A percentile compares a stretch with the other conserved stretches of the same genome.
These are phyloP conservation scores for Cygnus olor DNA, from an alignment of 2,797 vertebrate genomes.

Conservation along the genomic window DNA sequence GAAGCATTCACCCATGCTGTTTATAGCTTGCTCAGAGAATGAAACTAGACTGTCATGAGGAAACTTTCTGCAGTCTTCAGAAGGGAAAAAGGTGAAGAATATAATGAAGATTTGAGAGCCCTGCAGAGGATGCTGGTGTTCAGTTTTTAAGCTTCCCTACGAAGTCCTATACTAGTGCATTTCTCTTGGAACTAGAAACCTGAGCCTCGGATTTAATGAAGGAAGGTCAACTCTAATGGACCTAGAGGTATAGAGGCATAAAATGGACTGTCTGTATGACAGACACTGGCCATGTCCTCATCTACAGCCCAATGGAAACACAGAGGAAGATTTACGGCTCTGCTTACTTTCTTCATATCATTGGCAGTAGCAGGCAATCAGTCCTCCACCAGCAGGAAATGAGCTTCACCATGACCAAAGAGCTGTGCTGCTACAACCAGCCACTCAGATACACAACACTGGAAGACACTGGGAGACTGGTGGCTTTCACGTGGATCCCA, in stretches of 20 bases:
- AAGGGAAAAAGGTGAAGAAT: background rate
- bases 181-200: background rate
- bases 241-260: background rate
- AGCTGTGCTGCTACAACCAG: background rate
- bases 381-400: background rate
- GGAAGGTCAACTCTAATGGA: background rate
- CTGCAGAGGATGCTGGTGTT: background rate
- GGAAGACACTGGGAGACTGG: accelerated
- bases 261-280: background rate
- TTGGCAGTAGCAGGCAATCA: accelerated
- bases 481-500: too few species aligned
- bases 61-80: background rate
- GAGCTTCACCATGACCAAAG: accelerated
- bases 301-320: background rate
- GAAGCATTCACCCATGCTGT: background rate
- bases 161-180: background rate
- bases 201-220: background rate
- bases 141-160: background rate
- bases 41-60: background rate
- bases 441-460: accelerated
- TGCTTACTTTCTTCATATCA: background rate
- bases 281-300: background rate
- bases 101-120: accelerated
- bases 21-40: background rate
- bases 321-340: background rate